Evolutionary conservation across 2,797 vertebrate genomes (phyloP), one percentile per base, ranked within the genome.

Genomic region (Pipistrellus pipistrellus): DNA sequence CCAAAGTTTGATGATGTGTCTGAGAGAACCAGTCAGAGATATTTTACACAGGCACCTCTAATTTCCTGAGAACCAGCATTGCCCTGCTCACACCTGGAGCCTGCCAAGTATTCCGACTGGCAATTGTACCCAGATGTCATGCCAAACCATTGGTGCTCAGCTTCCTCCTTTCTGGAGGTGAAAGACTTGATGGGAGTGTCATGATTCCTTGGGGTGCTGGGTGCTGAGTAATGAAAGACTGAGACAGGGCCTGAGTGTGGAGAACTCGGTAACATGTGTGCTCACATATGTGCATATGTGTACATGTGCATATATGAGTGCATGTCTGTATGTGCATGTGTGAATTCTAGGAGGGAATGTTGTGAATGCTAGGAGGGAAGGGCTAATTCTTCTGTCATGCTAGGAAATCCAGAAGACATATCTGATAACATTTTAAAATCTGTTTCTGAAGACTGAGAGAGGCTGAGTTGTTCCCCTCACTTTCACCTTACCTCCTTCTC

Each of bases 1-100:
- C 73, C 9, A 13, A 51, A 92, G 35, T 85, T 91, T 93, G 91
- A 95, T 20, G 59, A 91, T 35, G 57, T 95, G 78, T 62, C n/a
- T 88, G 77, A 78, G 76, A 73, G 76, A 88, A 90, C 21, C 44
- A 84, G 85, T 46, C 69, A 38, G 71, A 82, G 59, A 21, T 76
- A 48, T 44, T 48, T 83, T 69, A 80, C 4, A 12, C 32, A 69
- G 75, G 82, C 25, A 55, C 53, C 95, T 82, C 80, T 3, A 51
- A 87, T 76, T 93, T 94, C 80, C 21, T 27, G 75, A 93, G 62
- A 91, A 66, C 41, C 55, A n/a, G 8, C 57, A 15, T 59, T 27
- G 30, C 23, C 82, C 59, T n/a, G 51, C 64, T 93, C 9, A 15
- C 41, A 88, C 30, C 41, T 76, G 82, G 46, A 75, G 51, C 53